phyloP scores from a whole-genome alignment of 92 coral and sea anemone species.

The Epizoanthus fatuus region DNA sequence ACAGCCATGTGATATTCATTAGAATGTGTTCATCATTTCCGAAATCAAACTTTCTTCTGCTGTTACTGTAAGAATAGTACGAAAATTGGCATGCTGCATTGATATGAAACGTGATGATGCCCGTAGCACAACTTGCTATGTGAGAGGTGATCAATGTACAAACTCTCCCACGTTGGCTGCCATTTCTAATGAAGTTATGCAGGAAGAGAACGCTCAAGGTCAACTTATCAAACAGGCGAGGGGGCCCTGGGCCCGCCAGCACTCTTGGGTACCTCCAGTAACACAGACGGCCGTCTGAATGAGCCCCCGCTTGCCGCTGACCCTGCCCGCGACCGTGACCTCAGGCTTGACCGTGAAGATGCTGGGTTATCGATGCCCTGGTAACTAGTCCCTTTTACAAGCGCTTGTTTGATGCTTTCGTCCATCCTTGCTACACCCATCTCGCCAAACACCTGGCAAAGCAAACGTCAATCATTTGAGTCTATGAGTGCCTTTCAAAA shows the following conservation, averaged over 20 bases:
- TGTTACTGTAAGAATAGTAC: too few species aligned
- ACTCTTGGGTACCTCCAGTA: constrained; percentile 87
- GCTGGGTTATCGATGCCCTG: constrained; percentile 86
- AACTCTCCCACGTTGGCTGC: too few species aligned
- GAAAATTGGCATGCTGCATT: too few species aligned
- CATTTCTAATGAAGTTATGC: too few species aligned
- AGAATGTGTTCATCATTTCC: too few species aligned
- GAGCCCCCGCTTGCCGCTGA: constrained; percentile 61
- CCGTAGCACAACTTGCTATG: too few species aligned
- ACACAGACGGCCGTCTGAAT: constrained; percentile 85
- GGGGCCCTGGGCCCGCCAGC: constrained; percentile 74
- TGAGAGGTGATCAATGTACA: too few species aligned
- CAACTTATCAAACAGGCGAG: constrained; percentile 70
- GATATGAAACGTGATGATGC: too few species aligned
- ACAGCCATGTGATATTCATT: too few species aligned
- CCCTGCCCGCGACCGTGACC: constrained; percentile 71
- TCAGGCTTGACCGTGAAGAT: constrained; percentile 74
- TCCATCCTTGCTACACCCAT: constrained; percentile 97
- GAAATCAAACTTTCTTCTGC: too few species aligned
- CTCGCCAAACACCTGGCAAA: constrained; percentile 90
- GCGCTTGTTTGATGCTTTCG: constrained; percentile 94
- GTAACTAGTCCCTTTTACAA: constrained; percentile 91
- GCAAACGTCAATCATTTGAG: neutral
- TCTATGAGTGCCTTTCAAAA: neutral
- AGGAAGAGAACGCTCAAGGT: too few species aligned